Evolutionary conservation across 2,888 invertebrate species (phyloP).

Genomic region (Diarsia dahlii): DNA sequence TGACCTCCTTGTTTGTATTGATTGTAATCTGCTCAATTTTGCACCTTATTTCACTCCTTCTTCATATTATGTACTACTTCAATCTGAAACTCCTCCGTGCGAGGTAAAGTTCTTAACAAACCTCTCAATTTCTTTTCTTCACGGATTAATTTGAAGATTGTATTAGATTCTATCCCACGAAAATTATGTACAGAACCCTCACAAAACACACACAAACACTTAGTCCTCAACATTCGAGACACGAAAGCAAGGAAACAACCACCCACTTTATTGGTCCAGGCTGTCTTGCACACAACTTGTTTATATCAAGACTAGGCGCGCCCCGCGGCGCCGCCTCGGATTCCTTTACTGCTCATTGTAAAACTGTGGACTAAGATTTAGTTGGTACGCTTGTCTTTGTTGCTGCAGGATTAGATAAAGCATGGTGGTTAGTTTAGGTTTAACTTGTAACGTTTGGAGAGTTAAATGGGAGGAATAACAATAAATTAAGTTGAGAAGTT

Average conservation of each 20-base stretch:
- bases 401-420: slow-evolving; percentile 32
- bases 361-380: slow-evolving; percentile 48
- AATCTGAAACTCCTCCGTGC: too few species aligned
- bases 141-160: neutral
- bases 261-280: slow-evolving; percentile 66
- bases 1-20: too few species aligned
- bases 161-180: neutral
- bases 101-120: neutral
- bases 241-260: slow-evolving; percentile 62
- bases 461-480: slow-evolving; percentile 1
- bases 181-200: slow-evolving; percentile 46
- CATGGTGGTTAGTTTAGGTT: neutral
- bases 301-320: slow-evolving; percentile 55
- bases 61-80: neutral
- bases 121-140: neutral
- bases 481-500: neutral
- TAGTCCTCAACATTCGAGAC: slow-evolving; percentile 58
- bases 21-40: too few species aligned
- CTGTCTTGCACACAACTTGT: slow-evolving; percentile 65
- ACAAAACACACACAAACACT: slow-evolving; percentile 26
- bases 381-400: slow-evolving; percentile 26
- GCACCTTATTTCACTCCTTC: neutral
- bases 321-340: slow-evolving; percentile 57
- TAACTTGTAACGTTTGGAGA: neutral
- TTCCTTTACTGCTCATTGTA: slow-evolving; percentile 59